phyloP scores from a whole-genome alignment of 92 coral and sea anemone genomes.

The Palythoa grandiflora region DNA sequence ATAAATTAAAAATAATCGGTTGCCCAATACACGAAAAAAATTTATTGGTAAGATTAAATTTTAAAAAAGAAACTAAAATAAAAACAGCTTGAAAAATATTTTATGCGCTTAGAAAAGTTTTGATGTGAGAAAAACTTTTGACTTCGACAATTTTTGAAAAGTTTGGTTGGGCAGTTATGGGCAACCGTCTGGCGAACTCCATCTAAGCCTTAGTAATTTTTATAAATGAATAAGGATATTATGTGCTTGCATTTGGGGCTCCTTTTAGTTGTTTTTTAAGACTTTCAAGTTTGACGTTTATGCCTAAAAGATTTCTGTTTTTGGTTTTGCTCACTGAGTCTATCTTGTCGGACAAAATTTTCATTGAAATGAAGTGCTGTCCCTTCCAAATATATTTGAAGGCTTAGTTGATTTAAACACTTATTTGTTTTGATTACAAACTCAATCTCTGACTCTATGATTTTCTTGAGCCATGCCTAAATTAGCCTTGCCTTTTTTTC shows the following conservation, averaged over 20 bases:
- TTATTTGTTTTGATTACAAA: not conserved
- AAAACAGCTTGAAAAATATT: not conserved
- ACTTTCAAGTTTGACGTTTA: conserved; percentile 1
- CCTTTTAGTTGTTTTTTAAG: conserved; percentile 5
- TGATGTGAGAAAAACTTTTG: conserved; percentile 1
- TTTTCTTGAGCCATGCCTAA: conserved; percentile 8
- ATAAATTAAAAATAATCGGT: not conserved
- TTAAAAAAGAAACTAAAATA: not conserved
- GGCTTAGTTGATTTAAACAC: conserved; percentile 11
- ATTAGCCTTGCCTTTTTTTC: conserved; percentile 10
- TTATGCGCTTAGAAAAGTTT: conserved; percentile 1
- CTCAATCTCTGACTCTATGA: not conserved
- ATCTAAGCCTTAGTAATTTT: conserved; percentile 10
- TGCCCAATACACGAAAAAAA: conserved; percentile 8
- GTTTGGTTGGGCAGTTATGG: not conserved
- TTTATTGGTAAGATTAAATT: not conserved
- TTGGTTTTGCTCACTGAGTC: not conserved
- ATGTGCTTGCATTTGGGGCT: conserved; percentile 7
- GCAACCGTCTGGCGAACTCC: not conserved
- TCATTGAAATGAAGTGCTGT: conserved; percentile 3
- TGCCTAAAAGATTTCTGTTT: conserved; percentile 10
- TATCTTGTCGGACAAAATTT: conserved; percentile 4
- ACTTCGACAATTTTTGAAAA: conserved; percentile 1
- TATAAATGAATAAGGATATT: conserved; percentile 5
- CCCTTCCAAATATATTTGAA: conserved; percentile 3